Base-by-base conservation (phyloP, 2,797 vertebrate species). In the Typhlichthys eigenmanni region DNA sequence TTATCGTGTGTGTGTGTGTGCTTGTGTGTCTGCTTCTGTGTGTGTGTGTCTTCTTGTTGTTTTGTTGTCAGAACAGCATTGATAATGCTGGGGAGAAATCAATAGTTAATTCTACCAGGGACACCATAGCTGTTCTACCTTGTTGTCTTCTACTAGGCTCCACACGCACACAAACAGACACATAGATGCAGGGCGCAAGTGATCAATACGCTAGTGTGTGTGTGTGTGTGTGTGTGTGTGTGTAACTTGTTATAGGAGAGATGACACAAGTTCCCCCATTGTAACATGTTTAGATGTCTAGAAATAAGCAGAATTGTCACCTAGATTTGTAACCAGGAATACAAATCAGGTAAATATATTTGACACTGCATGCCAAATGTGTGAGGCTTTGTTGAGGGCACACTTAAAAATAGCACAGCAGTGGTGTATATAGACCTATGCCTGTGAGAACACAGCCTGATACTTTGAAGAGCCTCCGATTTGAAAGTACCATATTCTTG, bases 81-180 rank as follows among this genome's bases (percentile, higher is more conserved):
- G 87, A 89, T 89, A 87, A 87, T 75, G 72, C 82, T 89, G 84
- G 89, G 84, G 81, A 84, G 80, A 90, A 91, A 89, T 91, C 89
- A 89, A 91, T 91, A 89, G 81, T 87, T 89, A 89, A 91, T 91
- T 91, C 89, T 88, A 81, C 77, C 79, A 80, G 87, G 80, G 83
- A 85, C 86, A 89, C 87, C 88, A 89, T 84, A 84, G 85, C 82
- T 65, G 72, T 76, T 83, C 81, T 70, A 74, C 82, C 82, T 70
- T 47, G 74, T 76, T 84, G 72, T 59, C 62, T 80, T 85, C 79
- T 59, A 60, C 72, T 73, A 66, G 66, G 73, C 68, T 87, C 60
- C 80, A 38, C 34, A 7, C 5, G 7, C 34, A 38, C 34, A 38
- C 34, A 38, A 38, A 38, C 80, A 83, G 74, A 77, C 68, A 70